Conservation (phyloP, 1,140 invertebrate genomes). For the Melitaea cinxia region DNA sequence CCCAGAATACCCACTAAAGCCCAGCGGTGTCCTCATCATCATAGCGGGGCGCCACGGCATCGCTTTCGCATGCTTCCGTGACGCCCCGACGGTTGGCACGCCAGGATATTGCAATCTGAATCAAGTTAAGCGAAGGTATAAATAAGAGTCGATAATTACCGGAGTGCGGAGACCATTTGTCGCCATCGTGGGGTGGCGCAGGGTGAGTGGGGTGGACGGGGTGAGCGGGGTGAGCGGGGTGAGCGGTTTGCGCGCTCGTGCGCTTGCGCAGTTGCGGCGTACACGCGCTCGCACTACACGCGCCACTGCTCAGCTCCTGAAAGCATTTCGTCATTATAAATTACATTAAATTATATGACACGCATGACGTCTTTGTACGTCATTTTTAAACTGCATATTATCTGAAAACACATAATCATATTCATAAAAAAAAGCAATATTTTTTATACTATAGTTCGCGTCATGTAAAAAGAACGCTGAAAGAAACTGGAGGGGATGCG, state of each 20-base stretch:
- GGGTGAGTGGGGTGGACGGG: constrained; percentile 15
- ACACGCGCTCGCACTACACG: constrained; percentile 55
- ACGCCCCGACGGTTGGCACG: too few species aligned
- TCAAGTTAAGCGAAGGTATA: not conserved
- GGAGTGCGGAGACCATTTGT: constrained; percentile 74
- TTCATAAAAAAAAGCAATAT: too few species aligned
- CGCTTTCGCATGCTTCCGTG: too few species aligned
- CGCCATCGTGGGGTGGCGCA: constrained; percentile 52
- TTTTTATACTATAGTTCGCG: too few species aligned
- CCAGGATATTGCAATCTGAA: too few species aligned
- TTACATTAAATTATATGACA: not conserved
- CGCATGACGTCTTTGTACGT: too few species aligned
- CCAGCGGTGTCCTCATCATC: too few species aligned
- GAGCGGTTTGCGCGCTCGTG: constrained; percentile 51
- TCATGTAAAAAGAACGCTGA: too few species aligned
- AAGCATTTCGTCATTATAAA: not conserved
- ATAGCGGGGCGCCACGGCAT: too few species aligned
- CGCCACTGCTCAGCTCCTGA: constrained; percentile 60
- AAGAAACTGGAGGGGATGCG: too few species aligned
- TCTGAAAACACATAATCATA: too few species aligned
- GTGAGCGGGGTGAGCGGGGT: constrained; percentile 45
- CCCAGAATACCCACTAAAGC: too few species aligned
- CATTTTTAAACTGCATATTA: not conserved
- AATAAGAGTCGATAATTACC: constrained; percentile 37
- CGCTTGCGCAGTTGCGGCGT: constrained; percentile 70